Conservation (phyloP, 2,888 invertebrate species). For the Nasonia oneida region DNA sequence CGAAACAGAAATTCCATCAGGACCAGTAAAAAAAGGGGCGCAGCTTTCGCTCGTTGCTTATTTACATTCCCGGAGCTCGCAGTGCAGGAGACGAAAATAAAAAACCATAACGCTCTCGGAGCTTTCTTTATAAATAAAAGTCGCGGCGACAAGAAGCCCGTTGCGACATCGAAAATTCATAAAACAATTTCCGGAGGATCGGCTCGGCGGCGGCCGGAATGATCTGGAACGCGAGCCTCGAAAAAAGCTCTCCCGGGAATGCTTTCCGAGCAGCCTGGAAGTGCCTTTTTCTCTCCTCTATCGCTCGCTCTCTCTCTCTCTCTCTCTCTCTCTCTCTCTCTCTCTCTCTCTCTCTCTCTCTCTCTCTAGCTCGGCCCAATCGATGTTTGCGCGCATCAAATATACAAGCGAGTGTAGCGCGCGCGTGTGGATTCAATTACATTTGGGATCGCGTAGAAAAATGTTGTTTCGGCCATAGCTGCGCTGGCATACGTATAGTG, state of each 20-base stretch:
- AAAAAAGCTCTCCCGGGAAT: slow-evolving; percentile 23
- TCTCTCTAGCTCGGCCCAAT: background rate
- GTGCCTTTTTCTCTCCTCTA: background rate
- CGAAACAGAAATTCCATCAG: background rate
- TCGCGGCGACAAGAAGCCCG: background rate
- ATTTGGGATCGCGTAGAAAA: background rate
- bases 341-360: too few relatives aligned
- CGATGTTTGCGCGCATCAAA: slow-evolving; percentile 7
- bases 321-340: background rate
- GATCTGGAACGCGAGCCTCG: slow-evolving; percentile 5
- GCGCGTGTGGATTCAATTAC: background rate
- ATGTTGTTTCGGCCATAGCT: background rate
- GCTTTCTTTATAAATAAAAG: slow-evolving; percentile 27
- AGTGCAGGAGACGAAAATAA: background rate
- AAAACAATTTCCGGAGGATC: slow-evolving; percentile 46
- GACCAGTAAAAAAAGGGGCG: background rate
- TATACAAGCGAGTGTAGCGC: background rate
- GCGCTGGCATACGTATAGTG: background rate
- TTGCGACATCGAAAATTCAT: slow-evolving; percentile 47
- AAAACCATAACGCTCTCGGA: background rate
- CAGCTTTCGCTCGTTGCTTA: slow-evolving; percentile 3
- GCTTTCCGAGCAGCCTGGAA: background rate
- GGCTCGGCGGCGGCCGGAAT: background rate
- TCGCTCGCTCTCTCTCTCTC: too few relatives aligned
- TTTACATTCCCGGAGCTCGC: background rate